A percentile compares a stretch with the other conserved stretches of the same genome.
These are phyloP conservation scores for Dicaeum eximium DNA, from an alignment of 2,113 vertebrate species.

Conservation along the genomic window DNA sequence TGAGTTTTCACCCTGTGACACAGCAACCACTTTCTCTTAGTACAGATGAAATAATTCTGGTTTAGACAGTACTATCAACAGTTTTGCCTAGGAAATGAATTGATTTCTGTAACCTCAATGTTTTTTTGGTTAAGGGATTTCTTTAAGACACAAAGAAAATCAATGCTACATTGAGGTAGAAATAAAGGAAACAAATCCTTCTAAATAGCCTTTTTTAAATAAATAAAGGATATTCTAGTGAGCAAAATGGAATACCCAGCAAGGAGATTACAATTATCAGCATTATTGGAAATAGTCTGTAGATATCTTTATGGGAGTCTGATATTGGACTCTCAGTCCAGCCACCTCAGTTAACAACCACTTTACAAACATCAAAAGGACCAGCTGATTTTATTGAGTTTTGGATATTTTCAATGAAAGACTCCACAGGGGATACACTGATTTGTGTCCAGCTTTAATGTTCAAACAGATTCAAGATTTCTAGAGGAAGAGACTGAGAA, in stretches of 20 bases:
- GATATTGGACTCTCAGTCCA: not conserved
- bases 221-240: not conserved
- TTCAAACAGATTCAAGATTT: conserved; percentile 5
- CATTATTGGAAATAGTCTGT: not conserved
- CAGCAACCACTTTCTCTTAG: not conserved
- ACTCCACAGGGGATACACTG: not conserved
- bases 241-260: not conserved
- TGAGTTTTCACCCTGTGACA: not conserved
- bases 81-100: not conserved
- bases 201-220: not conserved
- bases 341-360: not conserved
- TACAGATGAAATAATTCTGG: not conserved
- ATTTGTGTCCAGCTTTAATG: conserved; percentile 6
- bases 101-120: not conserved
- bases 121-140: not conserved
- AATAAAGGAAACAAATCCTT: not conserved
- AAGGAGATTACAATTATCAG: not conserved
- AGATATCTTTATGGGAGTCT: not conserved
- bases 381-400: conserved; percentile 27
- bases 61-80: not conserved
- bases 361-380: conserved; percentile 20
- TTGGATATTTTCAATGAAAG: conserved; percentile 22
- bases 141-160: not conserved
- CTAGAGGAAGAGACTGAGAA: not conserved
- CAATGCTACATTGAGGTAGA: not conserved